Evolutionary conservation across 2,113 vertebrate genomes (phyloP).

Genomic region (Rhea americana): DNA sequence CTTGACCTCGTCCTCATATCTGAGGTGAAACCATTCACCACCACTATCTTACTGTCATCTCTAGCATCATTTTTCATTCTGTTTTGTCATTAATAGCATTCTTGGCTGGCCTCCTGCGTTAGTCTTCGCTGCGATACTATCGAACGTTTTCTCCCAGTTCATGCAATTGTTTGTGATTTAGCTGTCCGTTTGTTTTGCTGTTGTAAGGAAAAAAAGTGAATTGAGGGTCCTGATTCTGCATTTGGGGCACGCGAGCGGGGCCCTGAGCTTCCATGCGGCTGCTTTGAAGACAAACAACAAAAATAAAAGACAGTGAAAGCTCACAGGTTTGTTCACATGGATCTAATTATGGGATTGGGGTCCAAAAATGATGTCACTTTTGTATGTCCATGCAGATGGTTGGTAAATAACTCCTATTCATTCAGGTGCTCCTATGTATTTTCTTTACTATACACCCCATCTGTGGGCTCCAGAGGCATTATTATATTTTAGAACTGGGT

Average conservation of each 20-base stretch:
- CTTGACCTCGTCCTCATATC: neutral
- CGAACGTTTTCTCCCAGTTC: neutral
- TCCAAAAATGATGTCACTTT: neutral
- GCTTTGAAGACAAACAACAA: neutral
- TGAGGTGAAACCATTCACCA: neutral
- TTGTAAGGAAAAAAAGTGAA: neutral
- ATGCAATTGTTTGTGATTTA: neutral
- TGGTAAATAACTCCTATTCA: neutral
- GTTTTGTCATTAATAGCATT: neutral
- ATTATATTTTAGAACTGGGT: neutral
- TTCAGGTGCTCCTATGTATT: neutral
- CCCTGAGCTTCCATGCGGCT: neutral
- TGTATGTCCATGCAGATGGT: neutral
- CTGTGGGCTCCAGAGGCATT: neutral
- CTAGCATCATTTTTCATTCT: rapidly evolving
- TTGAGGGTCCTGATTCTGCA: neutral
- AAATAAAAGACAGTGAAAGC: neutral
- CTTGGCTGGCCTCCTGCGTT: neutral
- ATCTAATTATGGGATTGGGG: neutral
- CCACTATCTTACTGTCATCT: neutral
- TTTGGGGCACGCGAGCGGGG: neutral
- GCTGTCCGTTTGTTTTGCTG: neutral
- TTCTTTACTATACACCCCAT: neutral
- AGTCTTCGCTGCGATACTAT: neutral
- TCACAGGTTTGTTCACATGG: neutral